Evolutionary conservation across 1,140 invertebrate genomes (phyloP).

Genomic region (Doryteuthis pealeii): DNA sequence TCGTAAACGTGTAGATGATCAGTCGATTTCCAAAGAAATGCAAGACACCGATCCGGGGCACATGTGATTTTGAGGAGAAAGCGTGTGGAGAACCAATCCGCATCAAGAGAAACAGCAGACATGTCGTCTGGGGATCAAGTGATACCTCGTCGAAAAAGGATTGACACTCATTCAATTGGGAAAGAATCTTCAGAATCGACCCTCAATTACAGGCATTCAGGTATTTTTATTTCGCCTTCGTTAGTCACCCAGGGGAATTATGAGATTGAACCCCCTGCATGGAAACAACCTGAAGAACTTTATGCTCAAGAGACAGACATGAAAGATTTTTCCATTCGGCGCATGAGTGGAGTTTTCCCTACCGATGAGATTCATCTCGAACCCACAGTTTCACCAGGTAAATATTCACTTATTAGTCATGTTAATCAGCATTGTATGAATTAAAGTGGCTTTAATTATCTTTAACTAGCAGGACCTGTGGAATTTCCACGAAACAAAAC

Average conservation of each 20-base stretch:
- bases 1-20: neutral
- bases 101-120: neutral
- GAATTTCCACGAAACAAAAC: too few relatives aligned
- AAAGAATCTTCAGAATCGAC: neutral
- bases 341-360: neutral
- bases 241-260: neutral
- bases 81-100: neutral
- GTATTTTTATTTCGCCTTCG: neutral
- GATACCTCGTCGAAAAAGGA: neutral
- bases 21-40: slow-evolving; percentile 7
- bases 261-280: neutral
- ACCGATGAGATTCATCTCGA: neutral
- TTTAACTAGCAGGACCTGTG: too few relatives aligned
- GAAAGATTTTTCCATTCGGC: slow-evolving; percentile 8
- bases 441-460: too few relatives aligned
- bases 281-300: neutral
- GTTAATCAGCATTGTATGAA: too few relatives aligned
- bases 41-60: slow-evolving; percentile 18
- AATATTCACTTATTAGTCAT: too few relatives aligned
- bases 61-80: slow-evolving; percentile 24
- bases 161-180: neutral
- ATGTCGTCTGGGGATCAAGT: neutral
- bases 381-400: neutral
- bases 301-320: slow-evolving; percentile 4
- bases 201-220: neutral